Percentiles rank a stretch among this genome's conserved stretches.
Evolutionary conservation across 2,797 vertebrate species (phyloP).

Genomic region (Amazona finschi): DNA sequence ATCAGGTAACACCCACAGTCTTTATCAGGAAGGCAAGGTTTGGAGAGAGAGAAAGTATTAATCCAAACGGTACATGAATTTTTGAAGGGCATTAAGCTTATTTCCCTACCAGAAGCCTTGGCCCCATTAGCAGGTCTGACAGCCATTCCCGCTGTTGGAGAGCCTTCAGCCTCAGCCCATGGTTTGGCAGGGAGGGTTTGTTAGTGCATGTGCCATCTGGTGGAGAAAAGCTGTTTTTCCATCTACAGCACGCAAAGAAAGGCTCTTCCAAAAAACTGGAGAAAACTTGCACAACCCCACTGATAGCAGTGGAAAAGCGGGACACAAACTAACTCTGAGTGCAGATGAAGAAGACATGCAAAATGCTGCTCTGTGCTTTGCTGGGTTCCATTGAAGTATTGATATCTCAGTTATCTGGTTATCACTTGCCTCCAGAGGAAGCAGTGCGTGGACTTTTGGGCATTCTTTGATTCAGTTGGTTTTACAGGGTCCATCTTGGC

Average conservation of each 20-base stretch:
- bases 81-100: background rate
- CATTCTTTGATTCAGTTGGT: background rate
- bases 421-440: background rate
- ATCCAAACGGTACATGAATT: background rate
- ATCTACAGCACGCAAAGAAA: background rate
- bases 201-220: background rate
- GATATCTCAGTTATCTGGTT: background rate
- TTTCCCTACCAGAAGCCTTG: background rate
- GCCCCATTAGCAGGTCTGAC: background rate
- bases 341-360: background rate
- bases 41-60: background rate
- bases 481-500: background rate
- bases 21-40: background rate
- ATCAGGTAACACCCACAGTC: background rate
- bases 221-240: background rate
- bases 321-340: background rate
- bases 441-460: rapidly evolving
- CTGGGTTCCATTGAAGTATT: background rate
- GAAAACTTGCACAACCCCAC: background rate
- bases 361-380: background rate
- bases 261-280: background rate
- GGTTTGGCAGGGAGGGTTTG: background rate
- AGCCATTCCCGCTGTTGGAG: background rate
- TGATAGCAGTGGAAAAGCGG: background rate
- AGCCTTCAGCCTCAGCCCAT: background rate